Conservation (phyloP, 2,797 vertebrate genomes). For the Silurus aristotelis region DNA sequence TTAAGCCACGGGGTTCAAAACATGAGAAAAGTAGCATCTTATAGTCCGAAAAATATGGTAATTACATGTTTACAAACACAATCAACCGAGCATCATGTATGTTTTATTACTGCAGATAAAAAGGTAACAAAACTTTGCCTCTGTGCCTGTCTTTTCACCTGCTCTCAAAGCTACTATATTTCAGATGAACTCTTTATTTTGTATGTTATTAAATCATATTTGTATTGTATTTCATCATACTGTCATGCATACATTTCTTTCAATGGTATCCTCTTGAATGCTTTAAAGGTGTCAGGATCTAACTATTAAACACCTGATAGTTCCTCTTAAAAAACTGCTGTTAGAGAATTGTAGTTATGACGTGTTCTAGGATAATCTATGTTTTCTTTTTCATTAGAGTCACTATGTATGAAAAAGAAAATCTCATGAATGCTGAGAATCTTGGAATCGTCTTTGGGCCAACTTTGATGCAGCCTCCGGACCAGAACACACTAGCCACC, state of each 20-base stretch:
- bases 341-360: background rate
- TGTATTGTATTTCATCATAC: background rate
- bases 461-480: conserved; percentile 94
- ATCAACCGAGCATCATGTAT: background rate
- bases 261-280: background rate
- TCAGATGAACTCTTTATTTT: background rate
- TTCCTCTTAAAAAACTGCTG: background rate
- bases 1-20: too few relatives aligned
- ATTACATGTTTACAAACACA: background rate
- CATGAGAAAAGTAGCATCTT: too few relatives aligned
- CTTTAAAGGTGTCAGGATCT: background rate
- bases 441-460: conserved; percentile 97
- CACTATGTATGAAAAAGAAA: conserved; percentile 92
- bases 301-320: background rate
- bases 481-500: conserved; percentile 91
- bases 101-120: background rate
- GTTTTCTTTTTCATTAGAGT: conserved; percentile 74
- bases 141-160: background rate
- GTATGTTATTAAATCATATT: background rate
- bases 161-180: background rate
- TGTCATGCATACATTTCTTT: background rate
- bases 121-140: background rate
- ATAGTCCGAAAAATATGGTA: too few relatives aligned
- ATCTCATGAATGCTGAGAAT: conserved; percentile 97
- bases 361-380: background rate